Evolutionary conservation across 2,113 vertebrate genomes (phyloP).

Genomic region (Otolemur garnettii): DNA sequence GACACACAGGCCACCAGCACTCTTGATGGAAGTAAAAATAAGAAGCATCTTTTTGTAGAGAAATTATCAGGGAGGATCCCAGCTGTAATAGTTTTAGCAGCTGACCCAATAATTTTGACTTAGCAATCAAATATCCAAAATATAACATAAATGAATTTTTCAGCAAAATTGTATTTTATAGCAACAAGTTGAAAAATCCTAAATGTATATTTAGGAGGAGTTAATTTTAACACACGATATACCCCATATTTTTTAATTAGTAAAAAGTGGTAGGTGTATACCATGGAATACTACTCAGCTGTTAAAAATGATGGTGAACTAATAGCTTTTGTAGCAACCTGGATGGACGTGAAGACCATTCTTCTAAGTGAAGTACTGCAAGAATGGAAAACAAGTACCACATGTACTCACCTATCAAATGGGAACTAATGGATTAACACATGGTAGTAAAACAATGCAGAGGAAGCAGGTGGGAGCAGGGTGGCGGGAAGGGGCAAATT

Average conservation of each 20-base stretch:
- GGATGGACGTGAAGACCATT: no score
- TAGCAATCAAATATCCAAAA: constrained; percentile 29
- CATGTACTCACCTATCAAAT: no score
- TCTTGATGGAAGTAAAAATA: not conserved
- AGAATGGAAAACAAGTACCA: no score
- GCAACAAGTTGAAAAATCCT: constrained; percentile 28
- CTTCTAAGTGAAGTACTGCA: no score
- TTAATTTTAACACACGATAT: not conserved
- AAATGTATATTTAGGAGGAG: not conserved
- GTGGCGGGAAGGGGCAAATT: no score
- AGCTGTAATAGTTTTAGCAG: constrained; percentile 35
- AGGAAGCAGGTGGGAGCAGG: no score
- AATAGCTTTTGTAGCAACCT: no score
- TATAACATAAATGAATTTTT: constrained; percentile 7
- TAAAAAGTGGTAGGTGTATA: no score
- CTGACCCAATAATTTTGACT: not conserved
- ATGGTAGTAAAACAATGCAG: no score
- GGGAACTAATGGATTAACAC: no score
- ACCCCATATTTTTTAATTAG: not conserved
- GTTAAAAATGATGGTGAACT: no score
- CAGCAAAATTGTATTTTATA: constrained; percentile 21
- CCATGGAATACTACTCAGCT: no score
- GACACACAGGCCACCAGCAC: not conserved
- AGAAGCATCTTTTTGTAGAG: not conserved
- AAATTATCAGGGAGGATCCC: not conserved